phyloP scores from a whole-genome alignment of 2,113 vertebrate species.

The Muntiacus reevesi region DNA sequence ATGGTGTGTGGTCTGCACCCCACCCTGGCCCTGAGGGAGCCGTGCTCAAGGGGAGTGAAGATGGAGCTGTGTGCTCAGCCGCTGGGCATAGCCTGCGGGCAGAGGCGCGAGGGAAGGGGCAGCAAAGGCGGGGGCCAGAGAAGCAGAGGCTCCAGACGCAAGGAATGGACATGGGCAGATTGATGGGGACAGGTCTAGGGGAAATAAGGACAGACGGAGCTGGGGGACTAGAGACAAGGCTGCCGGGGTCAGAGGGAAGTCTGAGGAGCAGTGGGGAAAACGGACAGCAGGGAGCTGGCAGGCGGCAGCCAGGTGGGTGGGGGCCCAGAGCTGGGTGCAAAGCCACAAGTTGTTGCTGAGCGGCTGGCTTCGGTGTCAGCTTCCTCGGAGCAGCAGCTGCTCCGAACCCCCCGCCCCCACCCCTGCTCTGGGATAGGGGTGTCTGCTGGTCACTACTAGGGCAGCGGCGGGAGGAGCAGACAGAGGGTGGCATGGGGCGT shows the following conservation, averaged over 20 bases:
- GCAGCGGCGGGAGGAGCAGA: slow-evolving; percentile 50
- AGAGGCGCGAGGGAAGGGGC: background rate
- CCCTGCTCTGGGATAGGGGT: background rate
- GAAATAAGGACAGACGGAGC: background rate
- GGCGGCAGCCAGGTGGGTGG: background rate
- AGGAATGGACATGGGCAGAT: background rate
- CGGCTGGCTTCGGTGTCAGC: slow-evolving; percentile 58
- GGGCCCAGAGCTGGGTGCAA: slow-evolving; percentile 42
- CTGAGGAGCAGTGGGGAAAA: slow-evolving; percentile 20
- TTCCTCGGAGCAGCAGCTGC: slow-evolving; percentile 65
- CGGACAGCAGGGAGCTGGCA: background rate
- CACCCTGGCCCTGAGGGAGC: background rate
- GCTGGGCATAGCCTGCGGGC: background rate
- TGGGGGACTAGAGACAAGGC: background rate
- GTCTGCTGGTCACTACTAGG: background rate
- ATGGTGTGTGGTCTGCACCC: background rate
- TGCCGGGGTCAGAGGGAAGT: background rate
- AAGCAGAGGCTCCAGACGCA: background rate
- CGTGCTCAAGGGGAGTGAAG: background rate
- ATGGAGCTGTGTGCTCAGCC: background rate
- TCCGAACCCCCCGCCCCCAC: slow-evolving; percentile 12
- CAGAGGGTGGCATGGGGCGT: background rate
- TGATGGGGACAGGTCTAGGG: background rate
- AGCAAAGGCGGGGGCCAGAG: background rate
- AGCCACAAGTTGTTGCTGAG: slow-evolving; percentile 49